These are phyloP conservation scores for Butorides virescens DNA, from an alignment of 2,113 vertebrate species.

Conservation along the genomic window DNA sequence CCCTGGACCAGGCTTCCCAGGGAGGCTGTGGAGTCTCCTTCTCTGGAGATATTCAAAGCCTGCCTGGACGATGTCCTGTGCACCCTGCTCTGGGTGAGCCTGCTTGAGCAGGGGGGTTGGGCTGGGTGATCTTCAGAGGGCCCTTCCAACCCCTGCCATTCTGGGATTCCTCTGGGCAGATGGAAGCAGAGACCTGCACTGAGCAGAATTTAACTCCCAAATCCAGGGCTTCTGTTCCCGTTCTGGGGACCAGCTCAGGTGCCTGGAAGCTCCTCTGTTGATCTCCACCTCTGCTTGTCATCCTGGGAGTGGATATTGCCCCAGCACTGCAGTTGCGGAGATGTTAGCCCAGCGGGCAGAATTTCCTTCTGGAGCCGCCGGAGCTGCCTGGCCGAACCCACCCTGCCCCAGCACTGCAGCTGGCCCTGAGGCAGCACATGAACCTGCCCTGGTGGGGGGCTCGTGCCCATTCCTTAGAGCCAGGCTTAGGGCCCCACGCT, in stretches of 20 bases:
- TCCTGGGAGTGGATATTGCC: background rate
- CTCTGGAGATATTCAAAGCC: too few relatives aligned
- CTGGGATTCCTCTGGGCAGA: background rate
- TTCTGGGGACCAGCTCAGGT: background rate
- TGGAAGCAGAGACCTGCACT: background rate
- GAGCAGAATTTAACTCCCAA: background rate
- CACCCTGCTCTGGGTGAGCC: too few relatives aligned
- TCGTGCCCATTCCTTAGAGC: background rate
- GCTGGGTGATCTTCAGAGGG: too few relatives aligned
- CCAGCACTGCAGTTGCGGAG: background rate
- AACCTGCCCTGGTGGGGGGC: background rate
- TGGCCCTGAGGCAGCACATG: background rate
- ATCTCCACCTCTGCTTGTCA: accelerated
- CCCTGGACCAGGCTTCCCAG: too few relatives aligned
- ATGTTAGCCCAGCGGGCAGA: accelerated
- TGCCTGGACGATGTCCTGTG: too few relatives aligned
- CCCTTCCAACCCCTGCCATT: too few relatives aligned
- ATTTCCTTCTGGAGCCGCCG: background rate
- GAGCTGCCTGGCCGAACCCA: background rate
- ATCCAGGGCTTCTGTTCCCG: background rate
- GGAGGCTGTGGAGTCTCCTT: too few relatives aligned
- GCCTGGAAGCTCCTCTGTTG: background rate
- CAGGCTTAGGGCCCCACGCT: background rate
- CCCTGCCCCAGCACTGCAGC: accelerated
- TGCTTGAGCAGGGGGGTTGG: too few relatives aligned